Conservation (phyloP, 2,113 vertebrate genomes). For the Oreochromis tanganicae region DNA sequence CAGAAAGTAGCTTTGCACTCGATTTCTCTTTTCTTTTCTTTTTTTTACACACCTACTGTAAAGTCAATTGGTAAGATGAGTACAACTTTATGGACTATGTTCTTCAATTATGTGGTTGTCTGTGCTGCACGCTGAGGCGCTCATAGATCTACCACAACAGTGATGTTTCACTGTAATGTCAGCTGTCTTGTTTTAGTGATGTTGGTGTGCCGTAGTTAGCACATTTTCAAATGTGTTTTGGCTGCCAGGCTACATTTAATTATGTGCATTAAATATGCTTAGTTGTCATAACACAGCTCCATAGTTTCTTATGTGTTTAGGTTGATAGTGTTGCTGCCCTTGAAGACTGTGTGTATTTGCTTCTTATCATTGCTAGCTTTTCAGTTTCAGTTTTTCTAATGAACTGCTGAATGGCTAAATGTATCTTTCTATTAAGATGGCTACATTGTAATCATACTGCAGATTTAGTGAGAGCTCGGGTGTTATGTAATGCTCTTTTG, state of each 20-base stretch:
- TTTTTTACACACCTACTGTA: neutral
- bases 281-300: neutral
- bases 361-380: neutral
- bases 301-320: neutral
- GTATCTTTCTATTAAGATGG: neutral
- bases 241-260: neutral
- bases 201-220: neutral
- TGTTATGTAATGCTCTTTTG: neutral
- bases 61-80: neutral
- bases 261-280: slow-evolving; percentile 19
- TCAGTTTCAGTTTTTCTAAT: neutral
- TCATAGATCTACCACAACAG: neutral
- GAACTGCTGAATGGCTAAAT: neutral
- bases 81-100: neutral
- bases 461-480: neutral
- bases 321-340: neutral
- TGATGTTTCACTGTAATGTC: slow-evolving; percentile 18
- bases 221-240: slow-evolving; percentile 2
- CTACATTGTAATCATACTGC: neutral
- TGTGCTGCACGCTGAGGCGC: neutral
- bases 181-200: slow-evolving; percentile 7
- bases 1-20: neutral
- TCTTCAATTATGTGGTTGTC: neutral
- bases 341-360: neutral
- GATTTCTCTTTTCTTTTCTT: neutral